Percentiles rank a stretch among this genome's conserved stretches.
phyloP scores from a whole-genome alignment of 2,888 invertebrate species.

The Carabus problematicus region DNA sequence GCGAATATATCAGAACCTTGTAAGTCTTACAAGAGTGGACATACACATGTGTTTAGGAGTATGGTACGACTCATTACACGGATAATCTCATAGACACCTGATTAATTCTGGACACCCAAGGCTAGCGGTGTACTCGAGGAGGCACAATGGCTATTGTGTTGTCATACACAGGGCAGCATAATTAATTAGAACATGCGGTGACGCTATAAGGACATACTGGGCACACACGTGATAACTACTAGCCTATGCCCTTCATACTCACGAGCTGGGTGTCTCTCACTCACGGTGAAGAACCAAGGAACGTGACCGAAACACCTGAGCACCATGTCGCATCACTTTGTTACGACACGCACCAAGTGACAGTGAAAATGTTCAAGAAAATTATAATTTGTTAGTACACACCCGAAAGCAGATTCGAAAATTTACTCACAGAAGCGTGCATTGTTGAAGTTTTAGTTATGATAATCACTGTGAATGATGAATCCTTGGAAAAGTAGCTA shows the following conservation, averaged over 20 bases:
- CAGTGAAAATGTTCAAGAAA: background rate
- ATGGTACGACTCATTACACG: conserved; percentile 22
- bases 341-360: background rate
- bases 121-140: conserved; percentile 49
- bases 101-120: conserved; percentile 30
- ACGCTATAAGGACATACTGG: conserved; percentile 16
- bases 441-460: too few species aligned
- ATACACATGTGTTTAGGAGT: too few species aligned
- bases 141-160: conserved; percentile 52
- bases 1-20: background rate
- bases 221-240: conserved; percentile 8
- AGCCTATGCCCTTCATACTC: background rate
- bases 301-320: background rate
- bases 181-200: conserved; percentile 43
- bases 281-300: background rate
- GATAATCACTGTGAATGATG: too few species aligned
- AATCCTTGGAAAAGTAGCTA: too few species aligned
- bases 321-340: background rate
- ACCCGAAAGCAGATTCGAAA: too few species aligned
- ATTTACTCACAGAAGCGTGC: too few species aligned
- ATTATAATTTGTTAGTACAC: too few species aligned
- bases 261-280: background rate
- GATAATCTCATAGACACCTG: conserved; percentile 33
- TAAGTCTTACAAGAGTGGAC: conserved; percentile 43
- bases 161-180: conserved; percentile 49